Percentiles rank a stretch among this genome's conserved stretches.
Conservation (phyloP, 2,797 vertebrate species). For the Nothura maculosa region DNA sequence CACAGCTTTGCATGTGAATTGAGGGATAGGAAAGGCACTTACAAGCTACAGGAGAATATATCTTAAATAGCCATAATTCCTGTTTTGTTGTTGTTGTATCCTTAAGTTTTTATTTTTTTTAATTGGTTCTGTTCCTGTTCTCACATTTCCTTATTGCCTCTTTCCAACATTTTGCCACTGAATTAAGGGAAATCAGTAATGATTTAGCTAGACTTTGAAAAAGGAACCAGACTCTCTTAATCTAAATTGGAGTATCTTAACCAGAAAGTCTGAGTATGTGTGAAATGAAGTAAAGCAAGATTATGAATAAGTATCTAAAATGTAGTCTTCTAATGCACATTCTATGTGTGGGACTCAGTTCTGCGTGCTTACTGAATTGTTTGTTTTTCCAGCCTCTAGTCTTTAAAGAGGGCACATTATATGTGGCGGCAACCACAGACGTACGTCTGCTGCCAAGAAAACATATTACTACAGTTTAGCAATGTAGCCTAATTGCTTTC, state of each 20-base stretch:
- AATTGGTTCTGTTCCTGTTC: not conserved
- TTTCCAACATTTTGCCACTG: not conserved
- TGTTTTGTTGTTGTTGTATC: too few relatives aligned
- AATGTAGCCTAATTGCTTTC: slow-evolving; percentile 55
- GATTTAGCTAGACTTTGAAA: slow-evolving; percentile 6
- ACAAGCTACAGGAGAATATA: not conserved
- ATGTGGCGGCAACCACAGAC: not conserved
- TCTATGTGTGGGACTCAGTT: not conserved
- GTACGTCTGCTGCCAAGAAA: slow-evolving; percentile 51
- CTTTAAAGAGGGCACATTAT: slow-evolving; percentile 49
- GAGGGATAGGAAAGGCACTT: not conserved
- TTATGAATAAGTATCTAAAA: slow-evolving; percentile 39
- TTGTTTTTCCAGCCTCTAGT: slow-evolving; percentile 52
- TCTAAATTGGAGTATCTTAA: not conserved
- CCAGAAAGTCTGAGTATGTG: not conserved
- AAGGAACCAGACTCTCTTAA: not conserved
- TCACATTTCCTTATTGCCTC: rapidly evolving
- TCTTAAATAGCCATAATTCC: not conserved
- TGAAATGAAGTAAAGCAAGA: slow-evolving; percentile 39
- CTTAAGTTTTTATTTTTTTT: not conserved
- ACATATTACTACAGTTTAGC: slow-evolving; percentile 30
- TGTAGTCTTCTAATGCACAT: not conserved
- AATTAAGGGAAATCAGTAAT: not conserved
- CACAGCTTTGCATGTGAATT: not conserved
- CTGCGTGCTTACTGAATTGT: slow-evolving; percentile 26